Base-by-base conservation (phyloP, 2,797 vertebrate species). In the Falco novaeseelandiae region DNA sequence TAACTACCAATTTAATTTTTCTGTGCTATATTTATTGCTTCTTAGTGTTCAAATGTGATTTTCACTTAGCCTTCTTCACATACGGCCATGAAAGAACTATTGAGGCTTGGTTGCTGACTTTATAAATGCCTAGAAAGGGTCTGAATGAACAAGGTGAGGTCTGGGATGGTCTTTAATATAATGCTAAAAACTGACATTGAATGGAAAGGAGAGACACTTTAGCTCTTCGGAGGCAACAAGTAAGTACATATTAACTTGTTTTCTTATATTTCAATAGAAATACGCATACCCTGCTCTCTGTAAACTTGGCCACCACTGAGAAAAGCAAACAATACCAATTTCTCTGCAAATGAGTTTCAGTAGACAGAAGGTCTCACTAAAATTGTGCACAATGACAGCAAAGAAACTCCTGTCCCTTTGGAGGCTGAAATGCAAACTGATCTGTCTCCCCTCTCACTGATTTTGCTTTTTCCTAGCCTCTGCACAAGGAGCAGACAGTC, bases 321-420 rank as follows among this genome's bases (percentile, higher is more conserved):
- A 65, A 76, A 92, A 89, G 36, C 10, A 74, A 77, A 58, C 2
- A 1, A 63, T 23, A 59, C 4, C 9, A 11, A 62, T 23, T 67
- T 70, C 9, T 57, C 13, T 2, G 2, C 1, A 3, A 76, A 62
- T 3, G 0, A 65, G 54, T 79, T 72, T 62, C 17, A 57, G 9
- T 55, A 62, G 25, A 36, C 36, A 40, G 15, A 73, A 80, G 9
- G 2, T 73, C 14, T 70, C 9, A 18, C 5, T 6, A 36, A 16
- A 1, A 1, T 4, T 36, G 9, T 9, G 14, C 15, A 51, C 6
- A 46, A 48, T 8, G 9, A 40, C 12, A 46, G 7, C 34, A 58
- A 70, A 87, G 7, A 74, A 87, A 36, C 0, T 0, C 6, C 14
- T 59, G 5, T 48, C 11, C 29, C 4, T 82, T 57, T 65, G 26